Percentiles rank a stretch among this genome's conserved stretches.
Conservation (phyloP, 2,888 invertebrate species). For the Norana najaformis region DNA sequence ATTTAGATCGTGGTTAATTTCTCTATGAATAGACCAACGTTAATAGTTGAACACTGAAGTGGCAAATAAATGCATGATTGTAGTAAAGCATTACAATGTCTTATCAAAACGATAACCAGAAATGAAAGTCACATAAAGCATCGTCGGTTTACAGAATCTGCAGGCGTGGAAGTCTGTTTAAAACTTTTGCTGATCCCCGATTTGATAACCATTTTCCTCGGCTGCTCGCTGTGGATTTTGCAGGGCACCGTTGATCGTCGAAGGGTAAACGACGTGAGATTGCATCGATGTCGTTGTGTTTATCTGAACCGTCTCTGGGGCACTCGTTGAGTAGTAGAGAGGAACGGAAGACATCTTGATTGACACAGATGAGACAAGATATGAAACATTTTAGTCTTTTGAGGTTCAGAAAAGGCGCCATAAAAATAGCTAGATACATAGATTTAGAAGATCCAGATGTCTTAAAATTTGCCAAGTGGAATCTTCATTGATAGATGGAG, state of each 20-base stretch:
- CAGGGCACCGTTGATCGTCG: not conserved
- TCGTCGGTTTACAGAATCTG: not conserved
- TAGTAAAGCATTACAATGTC: no score
- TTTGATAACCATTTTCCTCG: not conserved
- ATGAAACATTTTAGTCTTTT: not conserved
- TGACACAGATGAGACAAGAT: not conserved
- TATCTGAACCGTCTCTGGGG: not conserved
- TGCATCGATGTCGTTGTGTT: not conserved
- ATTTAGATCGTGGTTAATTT: no score
- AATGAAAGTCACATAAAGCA: not conserved
- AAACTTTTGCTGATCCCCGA: not conserved
- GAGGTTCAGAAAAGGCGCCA: not conserved
- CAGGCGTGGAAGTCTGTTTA: not conserved
- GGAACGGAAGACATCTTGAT: not conserved
- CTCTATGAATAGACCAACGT: no score
- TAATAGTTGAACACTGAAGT: no score
- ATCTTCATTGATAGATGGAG: no score
- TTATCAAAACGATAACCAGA: no score
- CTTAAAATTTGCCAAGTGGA: no score
- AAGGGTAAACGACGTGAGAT: not conserved
- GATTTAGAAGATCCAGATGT: no score
- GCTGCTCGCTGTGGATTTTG: not conserved
- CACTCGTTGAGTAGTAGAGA: not conserved
- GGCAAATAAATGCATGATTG: no score
- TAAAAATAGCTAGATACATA: not conserved